A percentile compares a stretch with the other conserved stretches of the same genome.
Evolutionary conservation across 2,113 vertebrate genomes (phyloP).

Genomic region (Morone saxatilis): DNA sequence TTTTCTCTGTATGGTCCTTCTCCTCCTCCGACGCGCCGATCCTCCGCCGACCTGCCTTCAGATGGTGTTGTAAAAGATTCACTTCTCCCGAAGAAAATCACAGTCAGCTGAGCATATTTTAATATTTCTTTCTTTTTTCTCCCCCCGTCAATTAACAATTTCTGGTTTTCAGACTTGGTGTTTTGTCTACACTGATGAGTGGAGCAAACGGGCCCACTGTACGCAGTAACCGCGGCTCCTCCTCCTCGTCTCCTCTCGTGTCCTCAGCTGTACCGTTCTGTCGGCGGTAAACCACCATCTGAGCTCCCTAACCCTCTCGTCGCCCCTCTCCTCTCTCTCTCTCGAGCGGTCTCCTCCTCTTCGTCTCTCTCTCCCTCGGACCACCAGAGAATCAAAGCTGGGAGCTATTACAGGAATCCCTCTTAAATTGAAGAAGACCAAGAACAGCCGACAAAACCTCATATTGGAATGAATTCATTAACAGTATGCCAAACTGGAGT

Average conservation of each 20-base stretch:
- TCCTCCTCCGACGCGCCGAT: constrained; percentile 66
- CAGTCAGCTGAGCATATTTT: constrained; percentile 28
- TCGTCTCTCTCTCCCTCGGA: too few relatives aligned
- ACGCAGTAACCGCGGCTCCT: constrained; percentile 77
- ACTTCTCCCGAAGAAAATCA: constrained; percentile 41
- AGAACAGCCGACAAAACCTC: too few relatives aligned
- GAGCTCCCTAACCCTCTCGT: too few relatives aligned
- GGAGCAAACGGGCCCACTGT: constrained; percentile 74
- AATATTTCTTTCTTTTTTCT: background rate
- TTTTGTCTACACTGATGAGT: constrained; percentile 77
- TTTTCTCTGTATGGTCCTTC: constrained; percentile 45
- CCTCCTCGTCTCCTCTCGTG: constrained; percentile 78
- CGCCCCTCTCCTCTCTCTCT: too few relatives aligned
- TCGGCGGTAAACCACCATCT: constrained; percentile 90
- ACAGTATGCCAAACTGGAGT: too few relatives aligned
- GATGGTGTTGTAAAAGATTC: constrained; percentile 25
- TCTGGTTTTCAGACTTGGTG: constrained; percentile 53
- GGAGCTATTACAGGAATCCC: too few relatives aligned
- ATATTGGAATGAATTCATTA: too few relatives aligned
- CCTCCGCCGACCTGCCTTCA: constrained; percentile 49
- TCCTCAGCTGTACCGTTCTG: constrained; percentile 86
- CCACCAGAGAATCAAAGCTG: too few relatives aligned
- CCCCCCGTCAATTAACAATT: constrained; percentile 40
- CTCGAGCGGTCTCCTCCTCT: too few relatives aligned
- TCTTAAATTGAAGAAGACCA: too few relatives aligned